Percentiles rank a stretch among this genome's conserved stretches.
Conservation (phyloP, 2,797 vertebrate genomes). For the Lepus oiostolus region DNA sequence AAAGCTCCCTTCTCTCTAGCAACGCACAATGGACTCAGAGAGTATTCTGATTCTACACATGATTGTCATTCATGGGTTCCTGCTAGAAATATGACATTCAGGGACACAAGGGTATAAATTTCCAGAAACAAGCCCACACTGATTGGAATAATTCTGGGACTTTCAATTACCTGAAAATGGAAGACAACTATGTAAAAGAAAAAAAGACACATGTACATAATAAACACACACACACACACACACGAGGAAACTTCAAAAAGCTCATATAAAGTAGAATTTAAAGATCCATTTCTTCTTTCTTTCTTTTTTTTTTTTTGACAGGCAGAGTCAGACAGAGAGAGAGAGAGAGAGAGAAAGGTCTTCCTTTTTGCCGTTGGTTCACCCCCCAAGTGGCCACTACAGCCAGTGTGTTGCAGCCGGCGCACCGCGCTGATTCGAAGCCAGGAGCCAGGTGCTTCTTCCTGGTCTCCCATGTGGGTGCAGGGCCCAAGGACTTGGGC, state of each 20-base stretch:
- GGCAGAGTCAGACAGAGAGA: too few species aligned
- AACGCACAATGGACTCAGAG: conserved; percentile 75
- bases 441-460: too few species aligned
- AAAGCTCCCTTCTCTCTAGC: conserved; percentile 77
- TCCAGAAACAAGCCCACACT: conserved; percentile 69
- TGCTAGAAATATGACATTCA: background rate
- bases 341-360: too few species aligned
- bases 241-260: background rate
- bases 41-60: conserved; percentile 48
- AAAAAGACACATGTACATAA: background rate
- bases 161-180: conserved; percentile 48
- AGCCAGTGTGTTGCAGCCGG: too few species aligned
- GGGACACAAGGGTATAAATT: conserved; percentile 61
- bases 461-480: too few species aligned
- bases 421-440: too few species aligned
- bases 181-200: background rate
- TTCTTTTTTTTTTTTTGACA: too few species aligned
- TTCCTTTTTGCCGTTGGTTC: too few species aligned
- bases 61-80: conserved; percentile 45
- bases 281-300: too few species aligned
- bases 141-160: conserved; percentile 55
- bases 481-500: too few species aligned
- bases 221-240: background rate
- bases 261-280: too few species aligned
- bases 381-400: too few species aligned